A percentile compares a stretch with the other conserved stretches of the same genome.
Evolutionary conservation across 1,140 invertebrate species (phyloP).

Genomic region (Eulimnadia texana): DNA sequence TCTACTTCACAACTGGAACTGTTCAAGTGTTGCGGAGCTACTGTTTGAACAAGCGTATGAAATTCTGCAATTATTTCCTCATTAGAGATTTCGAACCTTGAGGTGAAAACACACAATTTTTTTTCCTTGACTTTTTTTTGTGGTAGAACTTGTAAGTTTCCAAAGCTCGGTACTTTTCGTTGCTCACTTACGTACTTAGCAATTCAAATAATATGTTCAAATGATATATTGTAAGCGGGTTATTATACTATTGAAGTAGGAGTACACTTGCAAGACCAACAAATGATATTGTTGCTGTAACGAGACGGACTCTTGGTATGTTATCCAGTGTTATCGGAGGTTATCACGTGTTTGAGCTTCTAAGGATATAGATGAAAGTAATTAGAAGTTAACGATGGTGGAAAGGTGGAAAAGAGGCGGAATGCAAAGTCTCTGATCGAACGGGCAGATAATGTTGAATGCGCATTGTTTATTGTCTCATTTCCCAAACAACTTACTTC

Average conservation of each 20-base stretch:
- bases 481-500: too few species aligned
- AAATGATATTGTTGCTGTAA: too few species aligned
- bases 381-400: neutral
- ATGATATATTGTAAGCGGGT: neutral
- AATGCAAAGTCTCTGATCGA: neutral
- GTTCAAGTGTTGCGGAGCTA: neutral
- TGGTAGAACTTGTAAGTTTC: too few species aligned
- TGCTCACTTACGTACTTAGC: too few species aligned
- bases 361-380: neutral
- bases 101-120: too few species aligned
- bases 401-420: neutral
- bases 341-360: too few species aligned
- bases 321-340: too few species aligned
- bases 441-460: neutral
- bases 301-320: too few species aligned
- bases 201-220: too few species aligned
- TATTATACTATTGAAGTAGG: neutral
- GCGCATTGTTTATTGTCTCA: neutral
- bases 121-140: neutral
- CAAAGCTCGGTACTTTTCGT: too few species aligned
- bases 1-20: too few species aligned
- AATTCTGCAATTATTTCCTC: neutral
- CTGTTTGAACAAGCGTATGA: neutral
- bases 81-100: neutral
- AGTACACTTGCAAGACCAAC: neutral